Conservation (phyloP, 2,797 vertebrate genomes). For the Oryzias sinensis region DNA sequence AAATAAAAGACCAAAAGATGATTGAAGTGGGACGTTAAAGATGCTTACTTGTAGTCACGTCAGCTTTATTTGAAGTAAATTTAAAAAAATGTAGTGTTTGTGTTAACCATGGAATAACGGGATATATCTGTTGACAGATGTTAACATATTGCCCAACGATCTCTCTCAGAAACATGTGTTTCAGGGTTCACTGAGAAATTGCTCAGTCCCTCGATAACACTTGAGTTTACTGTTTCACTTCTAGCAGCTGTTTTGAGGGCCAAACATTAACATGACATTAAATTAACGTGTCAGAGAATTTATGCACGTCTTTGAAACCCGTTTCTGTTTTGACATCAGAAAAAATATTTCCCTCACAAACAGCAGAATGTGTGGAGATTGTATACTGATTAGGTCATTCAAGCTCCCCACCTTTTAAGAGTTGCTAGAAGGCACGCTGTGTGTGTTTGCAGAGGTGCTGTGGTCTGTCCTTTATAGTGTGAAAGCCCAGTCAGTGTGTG, state of each 20-base stretch:
- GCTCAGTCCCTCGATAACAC: constrained; percentile 27
- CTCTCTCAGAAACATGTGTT: no score
- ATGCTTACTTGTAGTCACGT: no score
- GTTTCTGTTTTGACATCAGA: constrained; percentile 22
- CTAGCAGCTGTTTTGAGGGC: constrained; percentile 22
- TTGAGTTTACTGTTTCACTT: constrained; percentile 23
- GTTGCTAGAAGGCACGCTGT: constrained; percentile 67
- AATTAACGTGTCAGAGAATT: constrained; percentile 25
- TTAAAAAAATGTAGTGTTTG: no score
- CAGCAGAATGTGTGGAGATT: constrained; percentile 47
- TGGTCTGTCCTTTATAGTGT: constrained; percentile 64
- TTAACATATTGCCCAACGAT: no score
- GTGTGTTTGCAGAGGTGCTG: constrained; percentile 68
- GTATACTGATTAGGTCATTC: constrained; percentile 58
- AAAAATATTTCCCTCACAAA: constrained; percentile 41
- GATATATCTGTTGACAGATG: no score
- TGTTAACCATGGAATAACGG: no score
- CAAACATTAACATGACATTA: constrained; percentile 29
- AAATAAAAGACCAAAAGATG: no score
- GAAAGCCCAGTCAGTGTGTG: constrained; percentile 66
- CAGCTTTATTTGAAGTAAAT: no score
- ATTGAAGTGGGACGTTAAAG: no score
- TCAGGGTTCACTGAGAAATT: constrained; percentile 5
- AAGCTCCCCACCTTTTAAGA: constrained; percentile 56
- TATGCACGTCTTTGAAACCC: constrained; percentile 15